Percentiles rank a stretch among this genome's conserved stretches.
Conservation (phyloP, 2,797 vertebrate species). For the Brachyalestes nurse region DNA sequence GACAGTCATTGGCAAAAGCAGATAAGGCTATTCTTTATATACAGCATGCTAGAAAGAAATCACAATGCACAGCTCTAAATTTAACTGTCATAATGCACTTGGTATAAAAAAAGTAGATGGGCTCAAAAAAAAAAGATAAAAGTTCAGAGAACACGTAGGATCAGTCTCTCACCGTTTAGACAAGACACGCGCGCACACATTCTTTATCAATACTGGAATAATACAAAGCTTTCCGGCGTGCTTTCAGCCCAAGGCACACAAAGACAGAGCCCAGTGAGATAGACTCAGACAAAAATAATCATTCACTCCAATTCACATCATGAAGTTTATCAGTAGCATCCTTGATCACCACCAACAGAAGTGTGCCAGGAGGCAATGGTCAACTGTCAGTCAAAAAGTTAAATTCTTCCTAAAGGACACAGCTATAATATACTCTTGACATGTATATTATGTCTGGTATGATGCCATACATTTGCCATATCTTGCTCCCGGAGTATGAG, state of each 20-base stretch:
- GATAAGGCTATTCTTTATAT: background rate
- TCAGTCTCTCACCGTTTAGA: background rate
- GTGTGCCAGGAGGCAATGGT: conserved; percentile 2
- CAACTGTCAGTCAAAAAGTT: background rate
- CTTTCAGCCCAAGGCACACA: conserved; percentile 35
- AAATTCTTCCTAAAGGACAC: background rate
- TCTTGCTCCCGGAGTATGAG: background rate
- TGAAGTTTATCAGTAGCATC: conserved; percentile 1
- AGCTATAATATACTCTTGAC: conserved; percentile 5
- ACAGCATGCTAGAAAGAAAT: background rate
- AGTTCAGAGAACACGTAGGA: too few relatives aligned
- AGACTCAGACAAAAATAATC: conserved; percentile 29
- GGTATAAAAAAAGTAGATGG: background rate
- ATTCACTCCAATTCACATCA: conserved; percentile 34
- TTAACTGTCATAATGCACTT: background rate
- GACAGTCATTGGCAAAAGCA: background rate
- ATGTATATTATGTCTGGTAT: background rate
- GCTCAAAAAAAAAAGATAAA: background rate
- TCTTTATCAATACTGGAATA: background rate
- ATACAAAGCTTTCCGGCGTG: background rate
- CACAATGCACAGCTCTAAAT: background rate
- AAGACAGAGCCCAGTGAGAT: conserved; percentile 50
- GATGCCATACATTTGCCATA: background rate
- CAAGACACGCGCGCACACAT: background rate
- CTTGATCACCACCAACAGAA: background rate